Base-by-base conservation (phyloP, 2,888 invertebrate species). In the Pomacea canaliculata region DNA sequence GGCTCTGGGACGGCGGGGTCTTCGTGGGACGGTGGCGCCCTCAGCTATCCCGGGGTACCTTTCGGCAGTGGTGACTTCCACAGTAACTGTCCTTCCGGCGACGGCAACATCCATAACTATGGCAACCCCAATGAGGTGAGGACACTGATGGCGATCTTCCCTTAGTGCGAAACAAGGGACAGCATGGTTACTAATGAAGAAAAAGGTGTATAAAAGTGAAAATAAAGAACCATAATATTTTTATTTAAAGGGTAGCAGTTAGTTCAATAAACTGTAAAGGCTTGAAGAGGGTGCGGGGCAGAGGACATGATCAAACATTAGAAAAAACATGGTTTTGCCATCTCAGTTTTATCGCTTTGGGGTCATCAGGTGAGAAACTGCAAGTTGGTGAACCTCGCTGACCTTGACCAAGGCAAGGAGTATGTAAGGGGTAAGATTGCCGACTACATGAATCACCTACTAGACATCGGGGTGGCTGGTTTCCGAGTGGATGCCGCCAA, bases 371-470 rank as follows among this genome's bases (percentile, higher is more conserved):
- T 94, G 0, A 92, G 95, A 78, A 93, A 94, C 82, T 96, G 96
- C 86, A 93, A 94, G 80, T 90, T 96, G 69, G 91, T 92, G 0
- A 95, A 95, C 1, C 92, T 97, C 0, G 94, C 94, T 84, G 97
- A 97, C 91, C 92, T 97, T 81, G 93, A 96, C 86, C 95, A 70
- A 19, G 70, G 93, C 0, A 89, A 91, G 13, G 70, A 70, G 48
- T 77, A 77, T 16, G 70, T 76, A 1, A 76, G 85, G n/a, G 82
- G 82, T 0, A 83, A 75, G 66, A n/a, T 88, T 18, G 85, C 83
- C 1, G 86, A 70, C 16, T 89, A 81, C 74, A 62, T 88, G 68
- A 88, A 88, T 70, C 79, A 85, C n/a, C 78, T 87, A 49, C 84
- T 83, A n/a, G 80, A 79, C 70, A 92, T 93, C 23, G 91, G 91